Evolutionary conservation across 2,888 invertebrate genomes (phyloP).

Genomic region (Hypolimnas misippus): DNA sequence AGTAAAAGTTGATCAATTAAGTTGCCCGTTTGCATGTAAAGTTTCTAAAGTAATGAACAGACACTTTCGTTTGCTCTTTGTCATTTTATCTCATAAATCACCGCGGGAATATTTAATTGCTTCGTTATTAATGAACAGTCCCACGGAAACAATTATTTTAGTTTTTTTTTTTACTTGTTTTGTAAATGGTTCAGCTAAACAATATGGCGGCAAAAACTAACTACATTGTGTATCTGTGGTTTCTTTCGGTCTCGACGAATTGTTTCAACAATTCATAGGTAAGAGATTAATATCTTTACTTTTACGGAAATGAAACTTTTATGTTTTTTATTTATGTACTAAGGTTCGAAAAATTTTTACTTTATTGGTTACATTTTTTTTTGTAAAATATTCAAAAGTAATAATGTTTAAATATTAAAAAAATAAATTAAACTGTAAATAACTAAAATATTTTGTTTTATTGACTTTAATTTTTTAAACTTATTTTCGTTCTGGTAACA

Average conservation of each 20-base stretch:
- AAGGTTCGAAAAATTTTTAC: no score
- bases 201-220: constrained; percentile 31
- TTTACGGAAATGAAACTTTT: not conserved
- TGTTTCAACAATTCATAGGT: not conserved
- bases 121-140: constrained; percentile 34
- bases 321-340: no score
- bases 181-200: constrained; percentile 29
- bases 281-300: not conserved
- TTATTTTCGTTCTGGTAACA: no score
- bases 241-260: constrained; percentile 17
- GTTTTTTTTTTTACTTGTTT: constrained; percentile 28
- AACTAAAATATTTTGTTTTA: no score
- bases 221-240: constrained; percentile 21
- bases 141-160: constrained; percentile 31
- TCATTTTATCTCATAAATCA: constrained; percentile 37
- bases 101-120: constrained; percentile 28
- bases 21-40: constrained; percentile 9
- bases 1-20: not conserved
- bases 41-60: constrained; percentile 6
- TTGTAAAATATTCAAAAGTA: no score
- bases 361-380: no score
- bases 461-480: no score
- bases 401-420: no score
- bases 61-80: constrained; percentile 21
- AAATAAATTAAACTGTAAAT: no score